phyloP scores from a whole-genome alignment of 2,797 vertebrate species.

The Micromesistius poutassou region DNA sequence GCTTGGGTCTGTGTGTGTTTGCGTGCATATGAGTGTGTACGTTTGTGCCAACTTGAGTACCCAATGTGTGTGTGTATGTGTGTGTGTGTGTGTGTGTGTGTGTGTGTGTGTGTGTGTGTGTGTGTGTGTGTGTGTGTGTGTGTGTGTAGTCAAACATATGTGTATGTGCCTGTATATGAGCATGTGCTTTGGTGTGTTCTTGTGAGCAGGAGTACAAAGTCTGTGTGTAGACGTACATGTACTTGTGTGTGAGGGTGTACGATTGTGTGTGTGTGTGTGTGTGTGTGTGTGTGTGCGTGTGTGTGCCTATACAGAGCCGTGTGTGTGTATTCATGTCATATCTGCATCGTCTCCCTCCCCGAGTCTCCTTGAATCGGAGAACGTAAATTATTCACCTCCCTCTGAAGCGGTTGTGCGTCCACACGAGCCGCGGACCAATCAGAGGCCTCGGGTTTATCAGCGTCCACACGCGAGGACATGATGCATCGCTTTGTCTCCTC shows the following conservation, averaged over 20 bases:
- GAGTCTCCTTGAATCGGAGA: constrained; percentile 13
- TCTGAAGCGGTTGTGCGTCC: constrained; percentile 11
- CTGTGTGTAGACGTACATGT: no score
- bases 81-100: neutral
- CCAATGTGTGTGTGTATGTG: neutral
- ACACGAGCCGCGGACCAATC: constrained; percentile 1
- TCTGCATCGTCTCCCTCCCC: neutral
- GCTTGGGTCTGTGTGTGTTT: neutral
- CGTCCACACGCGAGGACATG: neutral
- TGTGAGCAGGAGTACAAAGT: no score
- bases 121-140: neutral
- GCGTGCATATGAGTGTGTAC: neutral
- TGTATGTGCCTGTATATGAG: neutral
- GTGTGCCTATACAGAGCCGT: neutral
- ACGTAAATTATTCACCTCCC: constrained; percentile 2
- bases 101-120: neutral
- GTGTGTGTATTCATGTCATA: neutral
- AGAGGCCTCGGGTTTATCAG: neutral
- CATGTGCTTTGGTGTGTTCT: no score
- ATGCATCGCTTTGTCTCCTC: neutral
- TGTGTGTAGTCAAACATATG: neutral
- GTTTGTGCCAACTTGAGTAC: neutral
- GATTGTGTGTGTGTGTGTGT: no score
- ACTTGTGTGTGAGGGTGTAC: no score
- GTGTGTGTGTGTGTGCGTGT: no score